These are phyloP conservation scores for Hipposideros armiger DNA, from an alignment of 2,113 vertebrate genomes.

Conservation along the genomic window DNA sequence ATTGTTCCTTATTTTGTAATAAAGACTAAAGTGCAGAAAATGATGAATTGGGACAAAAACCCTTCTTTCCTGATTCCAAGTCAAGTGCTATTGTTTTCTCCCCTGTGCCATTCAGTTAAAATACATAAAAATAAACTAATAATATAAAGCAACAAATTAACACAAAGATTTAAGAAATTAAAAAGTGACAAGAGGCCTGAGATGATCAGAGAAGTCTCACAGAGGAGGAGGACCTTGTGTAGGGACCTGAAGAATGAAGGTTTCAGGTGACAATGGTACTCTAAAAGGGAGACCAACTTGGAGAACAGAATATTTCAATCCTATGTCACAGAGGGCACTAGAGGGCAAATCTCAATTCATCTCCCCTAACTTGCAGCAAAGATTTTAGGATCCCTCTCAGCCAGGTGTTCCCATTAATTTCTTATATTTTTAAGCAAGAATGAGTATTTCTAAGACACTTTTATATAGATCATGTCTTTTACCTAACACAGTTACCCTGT, in stretches of 20 bases:
- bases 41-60: background rate
- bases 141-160: background rate
- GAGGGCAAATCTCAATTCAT: background rate
- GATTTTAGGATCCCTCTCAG: background rate
- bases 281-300: accelerated
- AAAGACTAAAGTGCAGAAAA: background rate
- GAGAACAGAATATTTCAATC: background rate
- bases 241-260: background rate
- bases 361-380: background rate
- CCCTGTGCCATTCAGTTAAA: background rate
- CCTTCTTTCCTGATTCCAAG: background rate
- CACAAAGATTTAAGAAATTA: background rate
- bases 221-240: background rate
- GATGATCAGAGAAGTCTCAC: background rate
- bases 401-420: background rate
- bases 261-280: background rate
- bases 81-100: background rate
- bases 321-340: background rate
- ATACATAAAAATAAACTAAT: background rate
- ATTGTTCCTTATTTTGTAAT: background rate
- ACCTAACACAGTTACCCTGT: background rate
- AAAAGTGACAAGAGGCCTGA: background rate
- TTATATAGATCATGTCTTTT: background rate
- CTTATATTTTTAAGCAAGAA: background rate
- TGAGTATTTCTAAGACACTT: background rate